Base-by-base conservation (phyloP, 92 coral and sea anemone species). In the Virgularia gustaviana region DNA sequence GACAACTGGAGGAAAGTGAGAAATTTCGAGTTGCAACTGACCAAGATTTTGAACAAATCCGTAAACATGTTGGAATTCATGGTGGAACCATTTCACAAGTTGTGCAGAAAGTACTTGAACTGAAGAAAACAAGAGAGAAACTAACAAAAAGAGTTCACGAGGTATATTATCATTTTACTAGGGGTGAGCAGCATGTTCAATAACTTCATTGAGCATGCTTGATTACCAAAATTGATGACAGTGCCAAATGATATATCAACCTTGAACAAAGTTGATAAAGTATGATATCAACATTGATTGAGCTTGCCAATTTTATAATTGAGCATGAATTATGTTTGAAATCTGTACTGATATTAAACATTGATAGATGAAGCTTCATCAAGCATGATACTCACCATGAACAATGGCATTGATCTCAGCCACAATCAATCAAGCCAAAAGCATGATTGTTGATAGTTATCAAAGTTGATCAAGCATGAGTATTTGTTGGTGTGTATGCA, bases 101-200 rank as follows among this genome's bases (percentile, higher is more conserved):
- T 20, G 83, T 57, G 55, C 68, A 83, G 44, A 87, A 86, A 66
- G 42, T 84, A 51, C 88, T 86, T 28, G 97, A 91, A 72, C 57
- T 83, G 32, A 86, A 78, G 60, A 67, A 25, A 13, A 73, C 83
- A 11, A 89, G 83, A 72, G 88, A 91, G 64, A 91, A 89, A 77
- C 64, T 86, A 34, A 81, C 76, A 35, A 91, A 89, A 63, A 85
- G 86, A 72, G 76, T 81, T 12, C 86, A 78, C 58, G 97, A 91
- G 80, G 97, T 91, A 63, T 49, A 81, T 56, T 36, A 4, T n/a
- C 4, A n/a, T n/a, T n/a, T n/a, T n/a, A 57, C 6, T 28, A 6
- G 39, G 31, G 31, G 8, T 7, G 19, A 7, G 8, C 31, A 18
- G 7, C 60, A 7, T 10, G 7, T 18, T 7, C 24, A 54, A 54